A percentile compares a stretch with the other conserved stretches of the same genome.
phyloP scores from a whole-genome alignment of 1,140 invertebrate species.

The Megalopta genalis region DNA sequence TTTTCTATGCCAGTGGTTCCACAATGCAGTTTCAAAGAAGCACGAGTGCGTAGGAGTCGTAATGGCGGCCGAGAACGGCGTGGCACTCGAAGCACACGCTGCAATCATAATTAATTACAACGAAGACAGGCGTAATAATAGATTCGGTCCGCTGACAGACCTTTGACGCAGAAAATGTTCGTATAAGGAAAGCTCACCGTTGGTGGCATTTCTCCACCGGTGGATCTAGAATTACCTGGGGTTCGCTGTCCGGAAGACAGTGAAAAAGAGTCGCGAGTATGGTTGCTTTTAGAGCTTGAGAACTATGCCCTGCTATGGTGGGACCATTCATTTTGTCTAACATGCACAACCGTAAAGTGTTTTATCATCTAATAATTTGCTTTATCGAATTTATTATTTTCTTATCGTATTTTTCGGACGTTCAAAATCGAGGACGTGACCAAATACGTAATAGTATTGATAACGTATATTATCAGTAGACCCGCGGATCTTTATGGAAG shows the following conservation, averaged over 20 bases:
- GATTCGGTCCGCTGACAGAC: slow-evolving; percentile 36
- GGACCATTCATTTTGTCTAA: too few species aligned
- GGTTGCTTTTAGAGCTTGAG: background rate
- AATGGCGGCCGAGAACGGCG: background rate
- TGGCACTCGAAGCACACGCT: slow-evolving; percentile 28
- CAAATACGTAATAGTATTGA: too few species aligned
- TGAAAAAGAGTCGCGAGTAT: background rate
- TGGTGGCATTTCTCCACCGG: slow-evolving; percentile 11
- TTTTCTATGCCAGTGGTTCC: background rate
- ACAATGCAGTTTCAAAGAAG: background rate
- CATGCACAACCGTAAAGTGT: too few species aligned
- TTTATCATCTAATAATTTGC: too few species aligned
- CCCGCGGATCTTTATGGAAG: too few species aligned
- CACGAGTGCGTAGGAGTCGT: slow-evolving; percentile 14
- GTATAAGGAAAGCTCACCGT: slow-evolving; percentile 24
- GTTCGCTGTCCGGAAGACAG: background rate
- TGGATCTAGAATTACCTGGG: background rate
- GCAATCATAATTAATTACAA: slow-evolving; percentile 52
- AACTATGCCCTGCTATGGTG: too few species aligned
- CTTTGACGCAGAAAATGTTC: slow-evolving; percentile 32
- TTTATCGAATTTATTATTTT: too few species aligned
- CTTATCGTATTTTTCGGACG: too few species aligned
- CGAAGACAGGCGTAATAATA: slow-evolving; percentile 47
- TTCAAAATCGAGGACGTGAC: too few species aligned
- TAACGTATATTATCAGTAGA: too few species aligned